Evolutionary conservation across 1,140 invertebrate species (phyloP).

Genomic region (Hyles vespertilio): DNA sequence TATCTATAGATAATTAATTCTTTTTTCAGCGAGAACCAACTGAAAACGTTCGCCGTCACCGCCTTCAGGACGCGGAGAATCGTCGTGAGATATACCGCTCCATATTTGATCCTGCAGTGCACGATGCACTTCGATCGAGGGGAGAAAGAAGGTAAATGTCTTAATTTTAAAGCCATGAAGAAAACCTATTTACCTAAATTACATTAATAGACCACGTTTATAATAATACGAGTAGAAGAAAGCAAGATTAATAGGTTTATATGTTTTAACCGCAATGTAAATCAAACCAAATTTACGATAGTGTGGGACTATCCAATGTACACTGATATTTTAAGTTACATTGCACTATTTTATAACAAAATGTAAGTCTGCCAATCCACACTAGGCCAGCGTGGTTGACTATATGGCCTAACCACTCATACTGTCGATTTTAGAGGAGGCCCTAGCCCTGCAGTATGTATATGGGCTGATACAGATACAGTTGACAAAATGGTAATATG

Average conservation of each 20-base stretch:
- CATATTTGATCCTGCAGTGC: conserved; percentile 89
- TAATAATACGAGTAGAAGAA: too few species aligned
- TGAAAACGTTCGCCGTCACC: conserved; percentile 77
- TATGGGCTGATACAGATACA: too few species aligned
- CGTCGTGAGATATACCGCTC: conserved; percentile 90
- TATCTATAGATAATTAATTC: too few species aligned
- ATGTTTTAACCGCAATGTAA: not conserved
- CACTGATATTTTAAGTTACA: too few species aligned
- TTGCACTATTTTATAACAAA: too few species aligned
- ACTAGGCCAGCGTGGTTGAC: too few species aligned
- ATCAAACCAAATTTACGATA: not conserved
- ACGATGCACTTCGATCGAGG: conserved; percentile 86
- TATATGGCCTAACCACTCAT: too few species aligned
- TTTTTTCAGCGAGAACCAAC: conserved; percentile 76
- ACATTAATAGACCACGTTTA: too few species aligned
- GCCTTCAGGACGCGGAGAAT: conserved; percentile 85
- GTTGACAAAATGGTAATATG: not conserved
- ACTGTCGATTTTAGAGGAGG: too few species aligned
- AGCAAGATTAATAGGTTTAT: not conserved
- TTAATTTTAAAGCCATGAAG: too few species aligned
- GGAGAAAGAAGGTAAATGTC: conserved; percentile 89
- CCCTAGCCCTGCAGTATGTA: not conserved
- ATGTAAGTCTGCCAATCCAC: not conserved
- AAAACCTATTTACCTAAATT: too few species aligned
- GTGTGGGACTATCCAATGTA: too few species aligned